A percentile compares a stretch with the other conserved stretches of the same genome.
Conservation (phyloP, 2,888 invertebrate genomes). For the Lithophane semibrunnea region DNA sequence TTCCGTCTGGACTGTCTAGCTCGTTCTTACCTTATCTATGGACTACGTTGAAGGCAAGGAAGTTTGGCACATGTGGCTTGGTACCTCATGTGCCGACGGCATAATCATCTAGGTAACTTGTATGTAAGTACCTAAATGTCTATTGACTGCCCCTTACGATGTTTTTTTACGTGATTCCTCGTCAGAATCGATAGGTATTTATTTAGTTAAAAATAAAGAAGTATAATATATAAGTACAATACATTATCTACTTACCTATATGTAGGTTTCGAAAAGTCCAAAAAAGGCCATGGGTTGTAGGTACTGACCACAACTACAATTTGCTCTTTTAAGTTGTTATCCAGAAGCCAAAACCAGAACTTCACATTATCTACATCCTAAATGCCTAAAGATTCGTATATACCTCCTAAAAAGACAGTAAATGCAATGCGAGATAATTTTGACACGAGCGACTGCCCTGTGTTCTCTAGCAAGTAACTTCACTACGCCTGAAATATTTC, state of each 20-base stretch:
- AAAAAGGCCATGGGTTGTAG: neutral
- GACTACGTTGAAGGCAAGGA: too few relatives aligned
- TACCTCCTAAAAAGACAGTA: neutral
- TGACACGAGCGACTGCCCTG: too few relatives aligned
- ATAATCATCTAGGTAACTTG: too few relatives aligned
- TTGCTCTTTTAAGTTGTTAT: neutral
- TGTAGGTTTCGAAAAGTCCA: neutral
- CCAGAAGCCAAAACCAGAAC: neutral
- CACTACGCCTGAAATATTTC: slow-evolving; percentile 14
- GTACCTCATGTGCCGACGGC: too few relatives aligned
- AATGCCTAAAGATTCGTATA: neutral
- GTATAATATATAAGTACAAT: too few relatives aligned
- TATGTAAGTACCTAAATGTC: too few relatives aligned
- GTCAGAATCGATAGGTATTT: too few relatives aligned
- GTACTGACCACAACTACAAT: neutral
- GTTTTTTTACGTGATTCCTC: too few relatives aligned
- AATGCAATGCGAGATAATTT: neutral
- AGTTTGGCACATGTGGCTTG: too few relatives aligned
- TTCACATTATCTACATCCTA: neutral
- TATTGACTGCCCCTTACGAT: too few relatives aligned
- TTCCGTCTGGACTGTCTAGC: neutral
- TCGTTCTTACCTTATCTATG: neutral
- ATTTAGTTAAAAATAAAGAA: too few relatives aligned
- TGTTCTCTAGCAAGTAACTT: neutral
- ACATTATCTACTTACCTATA: too few relatives aligned